Evolutionary conservation across 2,113 vertebrate genomes (phyloP).

Genomic region (Bubalus kerabau): DNA sequence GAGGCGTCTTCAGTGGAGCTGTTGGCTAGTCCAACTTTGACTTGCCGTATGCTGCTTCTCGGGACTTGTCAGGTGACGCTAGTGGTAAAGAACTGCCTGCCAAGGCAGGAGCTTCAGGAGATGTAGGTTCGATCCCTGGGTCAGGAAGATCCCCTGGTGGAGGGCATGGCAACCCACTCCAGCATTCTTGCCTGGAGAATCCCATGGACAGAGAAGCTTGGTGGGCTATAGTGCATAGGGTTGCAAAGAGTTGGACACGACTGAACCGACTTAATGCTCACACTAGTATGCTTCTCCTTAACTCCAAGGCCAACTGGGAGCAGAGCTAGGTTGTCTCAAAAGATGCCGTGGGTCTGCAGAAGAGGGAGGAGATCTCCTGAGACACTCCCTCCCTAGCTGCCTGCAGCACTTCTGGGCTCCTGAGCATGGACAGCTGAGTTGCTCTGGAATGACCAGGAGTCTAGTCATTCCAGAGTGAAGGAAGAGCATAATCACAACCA

Average conservation of each 20-base stretch:
- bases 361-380: background rate
- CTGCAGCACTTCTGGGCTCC: background rate
- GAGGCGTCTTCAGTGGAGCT: background rate
- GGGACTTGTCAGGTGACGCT: background rate
- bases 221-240: background rate
- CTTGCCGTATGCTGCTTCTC: background rate
- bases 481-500: background rate
- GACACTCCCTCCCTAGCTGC: background rate
- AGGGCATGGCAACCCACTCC: background rate
- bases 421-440: background rate
- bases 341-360: background rate
- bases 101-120: background rate
- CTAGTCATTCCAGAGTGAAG: conserved; percentile 32
- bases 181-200: background rate
- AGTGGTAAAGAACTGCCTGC: background rate
- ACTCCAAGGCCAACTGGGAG: background rate
- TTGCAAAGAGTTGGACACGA: background rate
- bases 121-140: background rate
- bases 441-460: background rate
- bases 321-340: background rate
- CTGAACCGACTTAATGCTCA: background rate
- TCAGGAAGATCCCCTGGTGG: background rate
- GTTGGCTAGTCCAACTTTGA: background rate
- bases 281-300: background rate
- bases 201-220: background rate